Conservation (phyloP, 92 coral and sea anemone species). For the Epizoanthus scotinus region DNA sequence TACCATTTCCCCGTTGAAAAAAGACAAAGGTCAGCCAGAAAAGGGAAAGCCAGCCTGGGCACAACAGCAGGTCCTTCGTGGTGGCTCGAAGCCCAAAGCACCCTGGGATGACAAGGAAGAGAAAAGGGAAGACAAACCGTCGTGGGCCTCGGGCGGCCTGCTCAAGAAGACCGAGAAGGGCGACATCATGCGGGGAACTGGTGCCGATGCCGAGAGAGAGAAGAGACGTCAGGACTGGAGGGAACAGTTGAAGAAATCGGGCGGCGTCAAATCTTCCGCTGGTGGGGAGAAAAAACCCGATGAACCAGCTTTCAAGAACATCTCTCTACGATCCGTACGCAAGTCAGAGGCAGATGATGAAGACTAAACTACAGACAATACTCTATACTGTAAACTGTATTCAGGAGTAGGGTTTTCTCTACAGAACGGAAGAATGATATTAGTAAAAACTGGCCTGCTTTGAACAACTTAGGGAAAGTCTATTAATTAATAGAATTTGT, state of each 20-base stretch:
- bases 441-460: too few species aligned
- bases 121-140: constrained; percentile 40
- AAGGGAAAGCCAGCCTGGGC: constrained; percentile 48
- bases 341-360: constrained; percentile 41
- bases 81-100: constrained; percentile 31
- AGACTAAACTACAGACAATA: constrained; percentile 6
- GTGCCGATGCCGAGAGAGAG: constrained; percentile 54
- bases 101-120: constrained; percentile 56
- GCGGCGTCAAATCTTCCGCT: constrained; percentile 26
- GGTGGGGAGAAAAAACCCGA: constrained; percentile 9
- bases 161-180: constrained; percentile 38
- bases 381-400: background rate
- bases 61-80: constrained; percentile 38
- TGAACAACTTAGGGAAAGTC: too few species aligned
- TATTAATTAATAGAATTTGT: too few species aligned
- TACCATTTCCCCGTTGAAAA: constrained; percentile 31
- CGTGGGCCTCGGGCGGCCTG: constrained; percentile 26
- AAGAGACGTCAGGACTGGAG: constrained; percentile 79
- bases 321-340: constrained; percentile 42
- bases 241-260: constrained; percentile 73
- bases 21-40: constrained; percentile 40
- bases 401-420: constrained; percentile 3
- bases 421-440: background rate
- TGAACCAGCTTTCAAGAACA: constrained; percentile 37
- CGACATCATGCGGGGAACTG: constrained; percentile 36